Evolutionary conservation across 2,888 invertebrate species (phyloP).

Genomic region (Hemicrepidius hirtus): DNA sequence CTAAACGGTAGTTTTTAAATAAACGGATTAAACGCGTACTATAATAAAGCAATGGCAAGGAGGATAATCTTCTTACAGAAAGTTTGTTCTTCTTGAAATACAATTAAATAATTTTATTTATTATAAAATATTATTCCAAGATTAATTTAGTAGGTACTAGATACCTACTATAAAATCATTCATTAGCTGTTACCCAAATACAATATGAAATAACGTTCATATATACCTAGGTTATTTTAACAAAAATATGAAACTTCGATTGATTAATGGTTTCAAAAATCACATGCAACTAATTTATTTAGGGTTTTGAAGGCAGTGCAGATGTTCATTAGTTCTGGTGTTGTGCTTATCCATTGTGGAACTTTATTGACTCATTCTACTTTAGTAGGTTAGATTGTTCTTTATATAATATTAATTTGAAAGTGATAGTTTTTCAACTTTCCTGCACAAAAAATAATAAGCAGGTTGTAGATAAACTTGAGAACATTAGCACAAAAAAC

Average conservation of each 20-base stretch:
- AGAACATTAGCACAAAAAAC: too few species aligned
- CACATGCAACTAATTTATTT: conserved; percentile 51
- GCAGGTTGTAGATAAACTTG: too few species aligned
- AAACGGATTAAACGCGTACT: too few species aligned
- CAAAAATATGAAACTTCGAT: conserved; percentile 49
- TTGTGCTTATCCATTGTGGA: conserved; percentile 23
- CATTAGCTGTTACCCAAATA: conserved; percentile 44
- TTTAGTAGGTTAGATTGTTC: neutral
- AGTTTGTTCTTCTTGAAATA: too few species aligned
- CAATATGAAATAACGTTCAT: conserved; percentile 45
- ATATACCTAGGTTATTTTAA: conserved; percentile 47
- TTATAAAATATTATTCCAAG: too few species aligned
- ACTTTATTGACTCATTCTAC: conserved; percentile 39
- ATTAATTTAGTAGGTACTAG: too few species aligned
- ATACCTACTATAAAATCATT: conserved; percentile 31
- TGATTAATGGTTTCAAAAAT: conserved; percentile 51
- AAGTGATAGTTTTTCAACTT: too few species aligned
- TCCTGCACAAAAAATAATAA: too few species aligned
- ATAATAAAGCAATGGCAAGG: too few species aligned
- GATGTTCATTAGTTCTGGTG: conserved; percentile 46
- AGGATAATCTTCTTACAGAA: too few species aligned
- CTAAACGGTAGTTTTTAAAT: too few species aligned
- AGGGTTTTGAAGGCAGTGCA: conserved; percentile 38
- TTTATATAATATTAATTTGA: neutral
- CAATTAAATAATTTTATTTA: too few species aligned